Evolutionary conservation across 92 coral and sea anemone species (phyloP), one percentile per base, ranked within the genome.

Genomic region (Phymanthus crucifer): DNA sequence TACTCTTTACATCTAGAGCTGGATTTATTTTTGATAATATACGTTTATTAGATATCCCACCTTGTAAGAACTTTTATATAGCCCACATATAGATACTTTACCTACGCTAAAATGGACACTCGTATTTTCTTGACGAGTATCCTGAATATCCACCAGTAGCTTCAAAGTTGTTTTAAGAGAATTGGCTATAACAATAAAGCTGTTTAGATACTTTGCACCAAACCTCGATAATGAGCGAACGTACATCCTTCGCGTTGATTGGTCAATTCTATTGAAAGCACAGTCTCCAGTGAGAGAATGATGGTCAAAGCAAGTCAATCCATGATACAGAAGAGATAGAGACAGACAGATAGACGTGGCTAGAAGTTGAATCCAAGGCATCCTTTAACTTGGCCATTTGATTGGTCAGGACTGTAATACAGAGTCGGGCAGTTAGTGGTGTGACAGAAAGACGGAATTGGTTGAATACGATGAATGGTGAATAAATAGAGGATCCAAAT

Each of bases 401-500:
- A 38, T 18, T 47, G 68, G 50, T 77, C 81, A 14, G 54, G 43
- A 54, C 81, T 77, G 65, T 40, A 77, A 77, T 27, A 77, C 72
- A 61, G 81, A 77, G 81, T 61, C 81, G 65, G 29, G 65, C 32
- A 64, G 68, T 77, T 77, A 77, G 81, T 61, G 56, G 70, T 54
- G 33, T 40, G 46, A 31, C 46, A 52, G 36, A 35, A 12, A 54
- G 70, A 32, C 26, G 16, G 32, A 47, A 33, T 10, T 29, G 68
- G 35, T 61, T 61, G 34, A 61, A 6, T 8, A 61, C 16, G 68
- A 27, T 61, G 68, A 61, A 61, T 61, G 68, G 13, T 61, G 35
- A 27, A 61, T 61, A 61, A 61, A 61, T 61, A 27, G 32, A 29
- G 68, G 34, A 57, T 61, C 68, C 68, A 61, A 61, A 61, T 61